A percentile compares a stretch with the other conserved stretches of the same genome.
Conservation (phyloP, 2,888 invertebrate genomes). For the Eucera pruinosa region DNA sequence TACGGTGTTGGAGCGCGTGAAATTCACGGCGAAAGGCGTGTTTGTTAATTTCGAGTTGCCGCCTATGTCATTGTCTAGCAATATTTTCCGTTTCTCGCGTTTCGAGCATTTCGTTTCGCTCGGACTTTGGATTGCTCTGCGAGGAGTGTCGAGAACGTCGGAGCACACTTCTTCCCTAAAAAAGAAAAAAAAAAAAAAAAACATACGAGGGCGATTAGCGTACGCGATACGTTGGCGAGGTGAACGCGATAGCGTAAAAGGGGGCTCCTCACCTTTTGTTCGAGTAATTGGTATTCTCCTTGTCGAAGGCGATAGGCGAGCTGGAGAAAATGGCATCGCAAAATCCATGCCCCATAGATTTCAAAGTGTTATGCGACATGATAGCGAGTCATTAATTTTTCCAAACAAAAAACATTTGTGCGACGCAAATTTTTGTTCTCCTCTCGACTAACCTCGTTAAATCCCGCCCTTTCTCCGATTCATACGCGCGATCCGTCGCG, state of each 20-base stretch:
- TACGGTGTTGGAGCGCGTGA: conserved; percentile 66
- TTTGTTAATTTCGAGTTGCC: conserved; percentile 43
- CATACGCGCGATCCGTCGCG: too few relatives aligned
- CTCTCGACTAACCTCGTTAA: conserved; percentile 45
- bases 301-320: conserved; percentile 75
- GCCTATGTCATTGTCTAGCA: conserved; percentile 45
- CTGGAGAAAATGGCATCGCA: conserved; percentile 81
- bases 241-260: background rate
- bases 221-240: too few relatives aligned
- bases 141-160: conserved; percentile 20
- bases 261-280: conserved; percentile 74
- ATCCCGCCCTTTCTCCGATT: conserved; percentile 27
- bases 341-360: conserved; percentile 73
- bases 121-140: conserved; percentile 6
- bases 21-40: conserved; percentile 27
- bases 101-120: conserved; percentile 34
- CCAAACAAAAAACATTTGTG: conserved; percentile 10
- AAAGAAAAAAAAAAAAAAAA: background rate
- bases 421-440: conserved; percentile 30
- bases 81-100: conserved; percentile 39
- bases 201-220: too few relatives aligned
- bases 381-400: conserved; percentile 9
- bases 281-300: conserved; percentile 66
- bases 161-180: conserved; percentile 44
- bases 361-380: conserved; percentile 71